Evolutionary conservation across 2,113 vertebrate genomes (phyloP).

Genomic region (Catharus bicknelli): DNA sequence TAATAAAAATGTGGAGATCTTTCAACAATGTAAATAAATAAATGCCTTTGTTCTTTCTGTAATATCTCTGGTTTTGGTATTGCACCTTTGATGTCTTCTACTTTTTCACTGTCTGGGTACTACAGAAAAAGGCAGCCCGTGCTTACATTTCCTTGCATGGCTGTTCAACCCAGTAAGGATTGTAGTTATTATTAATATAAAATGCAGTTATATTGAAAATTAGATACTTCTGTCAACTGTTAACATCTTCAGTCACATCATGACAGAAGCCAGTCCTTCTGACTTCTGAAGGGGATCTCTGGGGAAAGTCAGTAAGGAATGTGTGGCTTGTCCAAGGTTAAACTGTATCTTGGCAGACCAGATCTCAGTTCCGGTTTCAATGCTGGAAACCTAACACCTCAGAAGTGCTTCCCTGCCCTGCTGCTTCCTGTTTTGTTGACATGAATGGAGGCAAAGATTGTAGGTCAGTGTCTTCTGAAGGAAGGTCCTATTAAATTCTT

Average conservation of each 20-base stretch:
- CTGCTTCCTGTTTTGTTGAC: background rate
- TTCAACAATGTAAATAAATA: background rate
- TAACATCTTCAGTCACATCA: background rate
- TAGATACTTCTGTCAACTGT: background rate
- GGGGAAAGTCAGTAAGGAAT: background rate
- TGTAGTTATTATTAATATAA: background rate
- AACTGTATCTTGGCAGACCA: background rate
- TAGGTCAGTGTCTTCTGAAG: background rate
- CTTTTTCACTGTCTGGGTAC: background rate
- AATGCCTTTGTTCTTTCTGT: background rate
- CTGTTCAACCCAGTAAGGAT: background rate
- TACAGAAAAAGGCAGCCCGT: background rate
- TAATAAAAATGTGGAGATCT: background rate
- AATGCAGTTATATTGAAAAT: background rate
- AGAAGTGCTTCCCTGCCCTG: background rate
- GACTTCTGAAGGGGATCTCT: background rate
- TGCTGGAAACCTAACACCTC: background rate
- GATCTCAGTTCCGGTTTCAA: background rate
- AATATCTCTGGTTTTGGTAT: background rate
- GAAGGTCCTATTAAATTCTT: background rate
- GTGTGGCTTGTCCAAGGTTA: background rate
- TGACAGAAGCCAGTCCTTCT: background rate
- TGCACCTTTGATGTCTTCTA: background rate
- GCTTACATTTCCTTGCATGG: background rate
- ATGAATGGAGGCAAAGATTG: background rate